Evolutionary conservation across 2,113 vertebrate genomes (phyloP).

Genomic region (Zapornia atra): DNA sequence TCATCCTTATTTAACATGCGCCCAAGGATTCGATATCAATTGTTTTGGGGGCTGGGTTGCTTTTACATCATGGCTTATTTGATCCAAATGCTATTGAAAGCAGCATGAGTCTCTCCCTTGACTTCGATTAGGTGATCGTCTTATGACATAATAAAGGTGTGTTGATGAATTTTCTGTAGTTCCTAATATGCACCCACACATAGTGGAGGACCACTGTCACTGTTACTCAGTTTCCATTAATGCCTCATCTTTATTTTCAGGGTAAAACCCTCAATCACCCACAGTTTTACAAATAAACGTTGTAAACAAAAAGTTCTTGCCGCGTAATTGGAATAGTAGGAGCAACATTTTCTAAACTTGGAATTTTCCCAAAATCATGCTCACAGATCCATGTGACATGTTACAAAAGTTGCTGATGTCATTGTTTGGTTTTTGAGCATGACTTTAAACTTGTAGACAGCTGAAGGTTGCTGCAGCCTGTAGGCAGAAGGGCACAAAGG

Average conservation of each 20-base stretch:
- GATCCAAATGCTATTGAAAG: not conserved
- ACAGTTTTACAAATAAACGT: not conserved
- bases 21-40: not conserved
- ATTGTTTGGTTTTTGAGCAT: constrained; percentile 42
- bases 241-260: not conserved
- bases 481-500: constrained; percentile 4
- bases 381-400: constrained; percentile 48
- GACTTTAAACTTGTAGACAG: constrained; percentile 27
- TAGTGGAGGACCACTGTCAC: not conserved
- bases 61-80: not conserved
- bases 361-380: constrained; percentile 35
- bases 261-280: not conserved
- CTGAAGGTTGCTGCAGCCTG: not conserved
- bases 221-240: constrained; percentile 6
- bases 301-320: not conserved
- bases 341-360: constrained; percentile 27
- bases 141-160: not conserved
- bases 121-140: not conserved
- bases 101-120: not conserved
- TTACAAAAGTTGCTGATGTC: constrained; percentile 49
- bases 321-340: not conserved
- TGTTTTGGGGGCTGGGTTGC: not conserved
- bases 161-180: not conserved
- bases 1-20: not conserved
- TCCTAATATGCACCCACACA: not conserved